Conservation (phyloP, 2,888 invertebrate species). For the Eugnorisma glareosa region DNA sequence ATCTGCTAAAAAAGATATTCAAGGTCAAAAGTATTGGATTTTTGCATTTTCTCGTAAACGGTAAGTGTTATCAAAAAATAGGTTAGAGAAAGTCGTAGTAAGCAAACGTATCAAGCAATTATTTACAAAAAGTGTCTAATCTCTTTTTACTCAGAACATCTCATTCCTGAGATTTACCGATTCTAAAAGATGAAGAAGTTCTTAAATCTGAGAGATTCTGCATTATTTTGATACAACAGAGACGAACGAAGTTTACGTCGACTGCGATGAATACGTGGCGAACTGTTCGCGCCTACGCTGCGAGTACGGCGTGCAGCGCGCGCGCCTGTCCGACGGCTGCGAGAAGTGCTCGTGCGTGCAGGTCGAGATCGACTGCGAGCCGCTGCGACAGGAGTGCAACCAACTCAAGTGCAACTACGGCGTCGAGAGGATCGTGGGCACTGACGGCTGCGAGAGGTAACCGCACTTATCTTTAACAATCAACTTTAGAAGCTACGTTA, state of each 20-base stretch:
- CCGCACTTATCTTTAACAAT: not conserved
- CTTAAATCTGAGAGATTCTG: no score
- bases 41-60: not conserved
- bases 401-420: conserved; percentile 93
- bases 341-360: conserved; percentile 90
- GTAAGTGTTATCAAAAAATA: not conserved
- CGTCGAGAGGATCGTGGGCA: conserved; percentile 83
- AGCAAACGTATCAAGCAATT: not conserved
- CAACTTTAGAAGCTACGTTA: not conserved
- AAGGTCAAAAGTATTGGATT: not conserved
- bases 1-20: not conserved
- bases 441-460: conserved; percentile 81
- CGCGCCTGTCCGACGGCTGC: conserved; percentile 88
- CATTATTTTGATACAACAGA: conserved; percentile 25
- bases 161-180: not conserved
- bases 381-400: conserved; percentile 91
- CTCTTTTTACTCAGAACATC: not conserved
- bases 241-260: conserved; percentile 65
- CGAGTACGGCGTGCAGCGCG: conserved; percentile 93
- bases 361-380: conserved; percentile 88
- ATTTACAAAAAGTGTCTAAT: not conserved
- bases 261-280: conserved; percentile 77
- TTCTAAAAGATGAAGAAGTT: not conserved
- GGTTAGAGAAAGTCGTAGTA: not conserved
- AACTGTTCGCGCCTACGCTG: conserved; percentile 93